Conservation (phyloP, 1,140 invertebrate genomes). For the Calephelis virginiensis region DNA sequence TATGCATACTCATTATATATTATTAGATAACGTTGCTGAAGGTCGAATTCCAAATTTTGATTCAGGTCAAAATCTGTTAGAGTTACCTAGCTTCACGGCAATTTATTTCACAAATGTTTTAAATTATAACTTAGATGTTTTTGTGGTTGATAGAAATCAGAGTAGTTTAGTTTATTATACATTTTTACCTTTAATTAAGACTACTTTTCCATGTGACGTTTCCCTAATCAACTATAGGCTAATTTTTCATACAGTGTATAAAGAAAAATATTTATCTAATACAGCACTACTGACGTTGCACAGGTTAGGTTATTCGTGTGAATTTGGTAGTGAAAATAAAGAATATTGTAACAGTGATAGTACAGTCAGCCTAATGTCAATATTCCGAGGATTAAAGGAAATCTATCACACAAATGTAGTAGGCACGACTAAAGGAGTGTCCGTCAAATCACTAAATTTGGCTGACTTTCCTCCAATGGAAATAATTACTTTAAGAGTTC, state of each 20-base stretch:
- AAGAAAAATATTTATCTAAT: constrained; percentile 33
- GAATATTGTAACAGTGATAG: constrained; percentile 44
- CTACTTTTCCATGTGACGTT: constrained; percentile 57
- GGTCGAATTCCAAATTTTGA: constrained; percentile 21
- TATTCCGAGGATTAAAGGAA: constrained; percentile 44
- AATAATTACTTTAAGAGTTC: constrained; percentile 47
- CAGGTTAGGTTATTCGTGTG: constrained; percentile 50
- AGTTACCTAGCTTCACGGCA: constrained; percentile 82
- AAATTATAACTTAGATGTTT: constrained; percentile 87
- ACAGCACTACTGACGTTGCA: constrained; percentile 52
- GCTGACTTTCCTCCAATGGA: constrained; percentile 57
- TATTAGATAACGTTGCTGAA: constrained; percentile 84
- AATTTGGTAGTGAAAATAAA: constrained; percentile 32
- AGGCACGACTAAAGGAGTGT: constrained; percentile 48
- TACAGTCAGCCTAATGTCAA: constrained; percentile 43
- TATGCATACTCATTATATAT: constrained; percentile 88
- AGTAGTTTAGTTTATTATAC: constrained; percentile 45
- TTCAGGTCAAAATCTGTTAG: constrained; percentile 37
- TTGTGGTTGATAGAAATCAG: constrained; percentile 81
- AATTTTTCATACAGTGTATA: constrained; percentile 33
- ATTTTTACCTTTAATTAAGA: constrained; percentile 56
- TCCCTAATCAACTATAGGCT: constrained; percentile 52
- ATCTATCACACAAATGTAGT: constrained; percentile 57
- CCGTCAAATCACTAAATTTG: constrained; percentile 34
- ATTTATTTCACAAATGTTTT: constrained; percentile 85